phyloP scores from a whole-genome alignment of 2,888 invertebrate species.

The Lasioglossum zephyrum region DNA sequence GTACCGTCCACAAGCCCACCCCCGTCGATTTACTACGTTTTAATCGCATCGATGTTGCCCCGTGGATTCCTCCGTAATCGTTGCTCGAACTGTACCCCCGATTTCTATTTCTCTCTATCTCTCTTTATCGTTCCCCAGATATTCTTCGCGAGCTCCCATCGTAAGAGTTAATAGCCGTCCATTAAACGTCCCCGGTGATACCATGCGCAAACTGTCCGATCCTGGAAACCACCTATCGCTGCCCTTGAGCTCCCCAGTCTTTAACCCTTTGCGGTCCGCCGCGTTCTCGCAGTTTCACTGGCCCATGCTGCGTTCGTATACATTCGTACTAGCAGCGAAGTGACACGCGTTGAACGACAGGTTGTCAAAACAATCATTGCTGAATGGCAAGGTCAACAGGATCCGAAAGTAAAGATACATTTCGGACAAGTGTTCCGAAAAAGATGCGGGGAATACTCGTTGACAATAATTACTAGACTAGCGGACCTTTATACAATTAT shows the following conservation, averaged over 20 bases:
- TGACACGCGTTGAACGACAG: neutral
- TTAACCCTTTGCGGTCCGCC: neutral
- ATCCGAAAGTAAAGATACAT: neutral
- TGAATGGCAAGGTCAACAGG: neutral
- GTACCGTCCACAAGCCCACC: neutral
- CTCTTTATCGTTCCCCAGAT: neutral
- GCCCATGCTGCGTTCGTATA: neutral
- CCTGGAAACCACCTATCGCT: neutral
- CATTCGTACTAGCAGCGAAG: neutral
- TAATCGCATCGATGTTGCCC: constrained; percentile 14
- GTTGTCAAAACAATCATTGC: neutral
- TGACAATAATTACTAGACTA: too few species aligned
- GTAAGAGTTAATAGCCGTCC: constrained; percentile 4
- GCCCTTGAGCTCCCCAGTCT: constrained; percentile 9
- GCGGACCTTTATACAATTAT: too few species aligned
- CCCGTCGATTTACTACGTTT: neutral
- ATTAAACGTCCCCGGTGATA: constrained; percentile 20
- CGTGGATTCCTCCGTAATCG: neutral
- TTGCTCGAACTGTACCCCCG: neutral
- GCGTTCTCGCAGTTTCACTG: neutral
- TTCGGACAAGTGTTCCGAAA: neutral
- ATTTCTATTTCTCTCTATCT: neutral
- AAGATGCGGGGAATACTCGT: neutral
- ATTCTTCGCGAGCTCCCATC: neutral
- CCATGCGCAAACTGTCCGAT: constrained; percentile 4